phyloP scores from a whole-genome alignment of 2,888 invertebrate genomes.

The Tillus elongatus region DNA sequence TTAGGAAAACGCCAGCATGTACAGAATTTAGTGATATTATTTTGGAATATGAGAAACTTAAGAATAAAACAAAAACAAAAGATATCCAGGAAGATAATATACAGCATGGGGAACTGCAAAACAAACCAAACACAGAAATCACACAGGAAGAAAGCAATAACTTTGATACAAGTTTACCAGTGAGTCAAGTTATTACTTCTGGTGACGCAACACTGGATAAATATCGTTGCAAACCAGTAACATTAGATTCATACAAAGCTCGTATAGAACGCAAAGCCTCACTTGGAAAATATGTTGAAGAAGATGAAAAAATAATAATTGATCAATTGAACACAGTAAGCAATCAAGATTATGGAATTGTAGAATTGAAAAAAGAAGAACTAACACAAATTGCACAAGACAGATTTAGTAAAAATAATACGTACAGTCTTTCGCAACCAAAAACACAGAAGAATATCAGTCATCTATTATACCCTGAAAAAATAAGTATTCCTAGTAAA shows the following conservation, averaged over 20 bases:
- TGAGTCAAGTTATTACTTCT: conserved; percentile 7
- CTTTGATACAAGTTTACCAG: no score
- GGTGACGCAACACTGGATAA: conserved; percentile 10
- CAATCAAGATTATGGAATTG: no score
- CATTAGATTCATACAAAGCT: conserved; percentile 29
- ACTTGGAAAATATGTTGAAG: conserved; percentile 15
- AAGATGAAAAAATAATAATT: conserved; percentile 26
- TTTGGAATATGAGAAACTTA: conserved; percentile 36
- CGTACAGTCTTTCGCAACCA: conserved; percentile 15
- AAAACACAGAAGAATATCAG: conserved; percentile 23
- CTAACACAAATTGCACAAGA: background rate
- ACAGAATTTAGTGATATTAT: conserved; percentile 45
- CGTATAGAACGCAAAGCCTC: conserved; percentile 19
- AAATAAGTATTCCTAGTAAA: conserved; percentile 61
- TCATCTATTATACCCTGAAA: conserved; percentile 46
- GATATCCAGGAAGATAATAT: no score
- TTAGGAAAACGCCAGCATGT: no score
- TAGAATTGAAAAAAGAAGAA: conserved; percentile 4
- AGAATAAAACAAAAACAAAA: conserved; percentile 34
- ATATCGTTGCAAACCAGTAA: conserved; percentile 17
- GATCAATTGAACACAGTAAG: conserved; percentile 8
- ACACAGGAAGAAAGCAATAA: conserved; percentile 1
- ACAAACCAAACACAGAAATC: no score
- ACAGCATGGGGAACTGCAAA: no score
- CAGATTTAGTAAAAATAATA: conserved; percentile 13